phyloP scores from a whole-genome alignment of 2,888 invertebrate genomes.

The Itoplectis maculator region DNA sequence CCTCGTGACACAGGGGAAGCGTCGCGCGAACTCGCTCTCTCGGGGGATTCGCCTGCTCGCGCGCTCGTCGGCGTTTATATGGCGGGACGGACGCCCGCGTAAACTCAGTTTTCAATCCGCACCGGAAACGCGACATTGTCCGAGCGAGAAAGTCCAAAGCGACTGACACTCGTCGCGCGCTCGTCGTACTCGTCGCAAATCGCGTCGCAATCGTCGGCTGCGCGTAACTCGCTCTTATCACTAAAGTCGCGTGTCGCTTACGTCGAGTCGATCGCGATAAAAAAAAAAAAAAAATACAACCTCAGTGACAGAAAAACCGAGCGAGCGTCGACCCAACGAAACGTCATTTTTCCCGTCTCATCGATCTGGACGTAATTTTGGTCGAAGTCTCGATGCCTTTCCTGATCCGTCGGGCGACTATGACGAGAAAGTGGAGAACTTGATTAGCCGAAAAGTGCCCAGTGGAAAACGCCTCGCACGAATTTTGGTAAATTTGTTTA shows the following conservation, averaged over 20 bases:
- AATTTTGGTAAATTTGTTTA: constrained; percentile 57
- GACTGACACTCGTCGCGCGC: not conserved
- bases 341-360: not conserved
- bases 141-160: not conserved
- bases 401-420: constrained; percentile 63
- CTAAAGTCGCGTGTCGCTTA: too few relatives aligned
- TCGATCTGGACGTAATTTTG: not conserved
- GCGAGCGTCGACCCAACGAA: too few relatives aligned
- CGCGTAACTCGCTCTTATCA: too few relatives aligned
- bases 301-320: constrained; percentile 17
- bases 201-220: too few relatives aligned
- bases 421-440: constrained; percentile 68
- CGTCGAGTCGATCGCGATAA: constrained; percentile 8
- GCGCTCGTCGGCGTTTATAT: constrained; percentile 75
- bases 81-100: constrained; percentile 70
- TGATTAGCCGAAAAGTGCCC: constrained; percentile 62
- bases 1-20: constrained; percentile 70
- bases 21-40: too few relatives aligned
- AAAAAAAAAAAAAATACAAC: too few relatives aligned
- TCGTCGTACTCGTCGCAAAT: constrained; percentile 11
- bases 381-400: constrained; percentile 58
- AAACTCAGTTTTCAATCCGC: constrained; percentile 75
- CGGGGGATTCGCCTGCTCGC: constrained; percentile 64
- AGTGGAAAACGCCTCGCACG: constrained; percentile 58
- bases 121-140: constrained; percentile 64